These are phyloP conservation scores for Rousettus madagascariensis DNA, from an alignment of 2,797 vertebrate species.

Conservation along the genomic window DNA sequence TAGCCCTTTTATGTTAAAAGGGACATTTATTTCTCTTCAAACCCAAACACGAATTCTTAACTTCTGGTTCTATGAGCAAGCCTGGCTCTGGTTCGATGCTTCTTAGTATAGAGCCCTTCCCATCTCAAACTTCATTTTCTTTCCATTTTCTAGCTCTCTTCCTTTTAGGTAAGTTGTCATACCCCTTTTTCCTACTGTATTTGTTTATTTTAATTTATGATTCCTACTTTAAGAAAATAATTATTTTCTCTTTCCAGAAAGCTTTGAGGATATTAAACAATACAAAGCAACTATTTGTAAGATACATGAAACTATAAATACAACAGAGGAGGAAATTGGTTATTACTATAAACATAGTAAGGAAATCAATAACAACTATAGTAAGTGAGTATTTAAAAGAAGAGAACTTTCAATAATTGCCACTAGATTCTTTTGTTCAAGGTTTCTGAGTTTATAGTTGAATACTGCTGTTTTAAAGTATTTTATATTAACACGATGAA, in stretches of 20 bases:
- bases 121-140: not conserved
- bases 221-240: conserved; percentile 46
- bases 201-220: conserved; percentile 62
- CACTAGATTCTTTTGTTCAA: conserved; percentile 37
- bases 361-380: conserved; percentile 77
- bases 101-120: not conserved
- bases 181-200: not conserved
- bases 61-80: not conserved
- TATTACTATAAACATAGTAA: conserved; percentile 81
- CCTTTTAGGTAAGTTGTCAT: conserved; percentile 32
- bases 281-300: conserved; percentile 76
- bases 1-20: not conserved
- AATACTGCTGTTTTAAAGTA: conserved; percentile 13
- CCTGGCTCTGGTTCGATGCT: conserved; percentile 14
- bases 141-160: conserved; percentile 10
- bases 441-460: conserved; percentile 43
- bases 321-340: conserved; percentile 79
- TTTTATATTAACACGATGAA: conserved; percentile 43
- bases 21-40: not conserved
- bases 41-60: not conserved
- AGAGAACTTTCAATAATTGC: not conserved
- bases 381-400: conserved; percentile 80
- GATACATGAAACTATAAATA: conserved; percentile 81
- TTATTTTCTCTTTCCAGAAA: conserved; percentile 78
- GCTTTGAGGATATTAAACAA: conserved; percentile 73